Evolutionary conservation across 2,797 vertebrate species (phyloP), one percentile per base, ranked within the genome.

Genomic region (Peromyscus aztecus): DNA sequence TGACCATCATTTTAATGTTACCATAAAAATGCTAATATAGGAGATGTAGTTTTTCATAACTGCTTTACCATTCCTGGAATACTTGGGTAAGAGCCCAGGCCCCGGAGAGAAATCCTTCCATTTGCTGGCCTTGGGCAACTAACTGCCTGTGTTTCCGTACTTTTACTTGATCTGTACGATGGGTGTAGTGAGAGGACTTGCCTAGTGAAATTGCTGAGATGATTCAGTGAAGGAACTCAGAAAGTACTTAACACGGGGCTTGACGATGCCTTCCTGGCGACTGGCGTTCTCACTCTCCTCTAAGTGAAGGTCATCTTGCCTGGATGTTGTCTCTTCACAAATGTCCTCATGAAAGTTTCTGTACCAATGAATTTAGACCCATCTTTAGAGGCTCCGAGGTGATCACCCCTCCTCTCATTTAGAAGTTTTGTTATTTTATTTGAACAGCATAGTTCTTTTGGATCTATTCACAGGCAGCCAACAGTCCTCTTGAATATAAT

Each of bases 1-100:
- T 82, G 75, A 89, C 77, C 67, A 2, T 96, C 59, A 46, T 89
- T 90, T 96, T 73, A 95, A 37, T 52, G 71, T 91, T 95, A 93
- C 88, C 43, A 82, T 82, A 85, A 96, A 91, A 75, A 81, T 89
- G 43, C 52, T 63, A 76, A 37, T 59, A 40, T 88, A 93, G 63
- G 76, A 91, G 65, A 37, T 27, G 3, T n/a, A 71, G 9, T 85
- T 49, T 84, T 95, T 94, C 27, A 67, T n/a, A 95, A 49, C 43
- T 83, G 55, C 24, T 10, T 61, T 52, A 24, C 10, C 37, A 37
- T 90, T 89, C 37, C 23, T 83, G 24, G 82, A 55, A 82, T 71
- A 84, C 4, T 6, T 78, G 43, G 34, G 61, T n/a, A 80, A 65
- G 55, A 77, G 37, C 55, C 80, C 77, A 92, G 67, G 40, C 11